Conservation (phyloP, 2,888 invertebrate species). For the Petrolisthes cinctipes region DNA sequence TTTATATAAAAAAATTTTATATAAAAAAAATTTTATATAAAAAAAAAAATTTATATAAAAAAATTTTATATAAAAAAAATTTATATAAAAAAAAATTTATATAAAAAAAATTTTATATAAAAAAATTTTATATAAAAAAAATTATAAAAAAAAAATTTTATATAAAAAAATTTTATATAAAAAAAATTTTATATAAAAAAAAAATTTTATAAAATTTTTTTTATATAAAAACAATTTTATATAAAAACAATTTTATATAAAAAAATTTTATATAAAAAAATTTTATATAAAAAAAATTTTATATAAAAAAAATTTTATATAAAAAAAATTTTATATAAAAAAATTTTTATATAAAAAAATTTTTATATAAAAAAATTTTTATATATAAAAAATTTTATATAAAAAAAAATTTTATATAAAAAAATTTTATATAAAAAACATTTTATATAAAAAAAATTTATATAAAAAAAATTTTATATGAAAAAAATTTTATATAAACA, state of each 20-base stretch:
- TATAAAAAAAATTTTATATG: too few relatives aligned
- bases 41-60: not conserved
- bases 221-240: not conserved
- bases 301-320: slow-evolving; percentile 9
- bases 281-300: too few relatives aligned
- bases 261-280: too few relatives aligned
- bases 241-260: too few relatives aligned
- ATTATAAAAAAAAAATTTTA: not conserved
- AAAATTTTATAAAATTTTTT: not conserved
- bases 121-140: not conserved
- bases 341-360: not conserved
- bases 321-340: not conserved
- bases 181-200: not conserved
- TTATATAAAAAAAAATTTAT: too few relatives aligned
- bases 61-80: not conserved
- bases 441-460: too few relatives aligned
- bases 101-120: too few relatives aligned
- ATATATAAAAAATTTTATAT: too few relatives aligned
- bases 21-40: not conserved
- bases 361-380: not conserved
- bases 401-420: too few relatives aligned
- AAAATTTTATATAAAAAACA: too few relatives aligned
- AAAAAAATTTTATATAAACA: too few relatives aligned
- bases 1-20: not conserved
- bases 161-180: not conserved